Base-by-base conservation (phyloP, 2,113 vertebrate genomes). In the Scortum barcoo region DNA sequence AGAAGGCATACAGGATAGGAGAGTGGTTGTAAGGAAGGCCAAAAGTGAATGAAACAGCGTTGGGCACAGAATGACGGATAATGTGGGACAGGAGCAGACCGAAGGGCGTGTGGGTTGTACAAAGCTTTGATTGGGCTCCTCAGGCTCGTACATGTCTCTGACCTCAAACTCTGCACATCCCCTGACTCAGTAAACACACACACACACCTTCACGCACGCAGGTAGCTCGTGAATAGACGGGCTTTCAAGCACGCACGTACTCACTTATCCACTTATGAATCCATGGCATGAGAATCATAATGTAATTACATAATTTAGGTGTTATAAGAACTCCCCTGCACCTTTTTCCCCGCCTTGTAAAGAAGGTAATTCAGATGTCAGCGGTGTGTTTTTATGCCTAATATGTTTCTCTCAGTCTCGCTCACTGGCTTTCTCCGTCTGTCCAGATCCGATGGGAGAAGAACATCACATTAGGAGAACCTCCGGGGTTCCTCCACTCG, bases 401-500 rank as follows among this genome's bases (percentile, higher is more conserved):
- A 63, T 67, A 71, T 69, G 56, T 87, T 68, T 80, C 77, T 78
- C 81, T 80, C 51, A 22, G 20, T 86, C 50, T 81, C 11, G 53
- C 14, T 68, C 30, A 65, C 63, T 38, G 56, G 73, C 30, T 67
- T 72, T 84, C 10, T 77, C 48, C 66, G 19, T 86, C 70, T 87
- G 30, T 86, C 7, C 88, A 99, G 98, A 99, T 99, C 96, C 97
- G 98, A 99, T 99, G 98, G 98, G 98, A 99, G 96, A 99, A 99
- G 96, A 99, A 99, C 94, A 99, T 99, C 95, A 99, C 98, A 57
- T 95, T 99, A 95, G 98, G 98, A 84, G 98, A 99, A 87, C 98
- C 98, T 86, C 98, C 98, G 50, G 98, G 98, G 96, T 99, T 99
- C 95, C 96, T 99, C 87, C 98, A 99, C 91, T 99, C 98, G 77